A percentile compares a stretch with the other conserved stretches of the same genome.
Conservation (phyloP, 1,140 invertebrate species). For the Rhynchophorus ferrugineus region DNA sequence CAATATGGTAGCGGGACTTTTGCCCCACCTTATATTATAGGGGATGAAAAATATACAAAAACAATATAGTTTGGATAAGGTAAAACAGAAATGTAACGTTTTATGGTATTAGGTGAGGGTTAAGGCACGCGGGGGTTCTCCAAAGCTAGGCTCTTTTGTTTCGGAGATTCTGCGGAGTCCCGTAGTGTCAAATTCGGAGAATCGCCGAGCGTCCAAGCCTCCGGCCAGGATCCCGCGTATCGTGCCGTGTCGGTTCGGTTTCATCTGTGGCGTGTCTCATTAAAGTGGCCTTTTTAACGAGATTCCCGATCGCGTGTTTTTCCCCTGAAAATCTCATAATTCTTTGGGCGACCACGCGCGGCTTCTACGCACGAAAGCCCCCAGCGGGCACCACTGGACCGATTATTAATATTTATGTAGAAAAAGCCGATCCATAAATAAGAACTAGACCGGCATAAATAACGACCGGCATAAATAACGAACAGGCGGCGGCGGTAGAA, state of each 20-base stretch:
- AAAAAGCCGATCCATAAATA: slow-evolving; percentile 11
- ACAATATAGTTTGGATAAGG: too few species aligned
- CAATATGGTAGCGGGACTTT: too few species aligned
- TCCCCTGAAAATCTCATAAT: neutral
- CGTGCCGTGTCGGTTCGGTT: neutral
- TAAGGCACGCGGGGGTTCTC: too few species aligned
- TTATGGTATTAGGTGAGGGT: too few species aligned
- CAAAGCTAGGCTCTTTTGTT: too few species aligned
- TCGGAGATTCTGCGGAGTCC: too few species aligned
- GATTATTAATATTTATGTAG: slow-evolving; percentile 7
- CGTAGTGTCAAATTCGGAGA: too few species aligned
- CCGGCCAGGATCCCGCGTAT: too few species aligned
- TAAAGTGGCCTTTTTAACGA: neutral
- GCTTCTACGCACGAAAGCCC: neutral
- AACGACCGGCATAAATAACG: slow-evolving; percentile 2
- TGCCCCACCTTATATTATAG: too few species aligned
- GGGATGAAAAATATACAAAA: too few species aligned
- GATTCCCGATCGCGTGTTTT: neutral
- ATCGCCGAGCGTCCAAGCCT: too few species aligned
- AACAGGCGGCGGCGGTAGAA: neutral
- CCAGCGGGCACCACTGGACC: neutral
- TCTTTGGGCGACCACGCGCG: neutral
- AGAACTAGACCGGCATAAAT: slow-evolving; percentile 8
- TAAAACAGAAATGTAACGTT: too few species aligned
- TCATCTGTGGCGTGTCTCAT: slow-evolving; percentile 1